These are phyloP conservation scores for Apamea crenata DNA, from an alignment of 2,888 invertebrate species.

Conservation along the genomic window DNA sequence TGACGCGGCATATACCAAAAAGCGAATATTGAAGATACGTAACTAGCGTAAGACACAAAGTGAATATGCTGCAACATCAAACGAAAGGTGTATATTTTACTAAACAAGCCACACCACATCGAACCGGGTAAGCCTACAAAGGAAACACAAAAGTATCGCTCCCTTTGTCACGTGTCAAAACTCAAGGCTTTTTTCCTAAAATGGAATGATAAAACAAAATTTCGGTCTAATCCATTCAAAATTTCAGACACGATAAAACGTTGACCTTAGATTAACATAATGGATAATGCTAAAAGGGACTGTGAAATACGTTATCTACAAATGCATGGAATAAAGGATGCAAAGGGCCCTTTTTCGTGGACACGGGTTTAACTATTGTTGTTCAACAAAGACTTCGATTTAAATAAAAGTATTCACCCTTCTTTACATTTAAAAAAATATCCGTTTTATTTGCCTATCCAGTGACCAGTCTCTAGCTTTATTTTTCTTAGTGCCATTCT, in stretches of 20 bases:
- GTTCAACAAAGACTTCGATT: conserved; percentile 79
- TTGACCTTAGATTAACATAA: conserved; percentile 85
- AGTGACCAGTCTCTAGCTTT: conserved; percentile 12
- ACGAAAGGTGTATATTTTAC: conserved; percentile 33
- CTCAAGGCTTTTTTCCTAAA: conserved; percentile 67
- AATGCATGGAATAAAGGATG: conserved; percentile 79
- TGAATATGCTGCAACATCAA: conserved; percentile 49
- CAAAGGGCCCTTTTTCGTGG: conserved; percentile 80
- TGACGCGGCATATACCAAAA: neutral
- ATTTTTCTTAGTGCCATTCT: neutral
- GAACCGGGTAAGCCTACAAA: conserved; percentile 57
- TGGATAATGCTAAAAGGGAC: conserved; percentile 85
- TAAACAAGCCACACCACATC: conserved; percentile 55
- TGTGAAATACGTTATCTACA: conserved; percentile 81
- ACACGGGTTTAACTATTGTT: conserved; percentile 83
- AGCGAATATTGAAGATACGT: conserved; percentile 11
- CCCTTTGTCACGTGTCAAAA: conserved; percentile 72
- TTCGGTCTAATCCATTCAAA: conserved; percentile 76
- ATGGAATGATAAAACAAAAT: conserved; percentile 75
- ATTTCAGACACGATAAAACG: conserved; percentile 81
- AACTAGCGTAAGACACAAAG: conserved; percentile 11
- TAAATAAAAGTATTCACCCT: conserved; percentile 70
- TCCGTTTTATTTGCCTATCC: conserved; percentile 30
- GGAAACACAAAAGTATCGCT: conserved; percentile 54
- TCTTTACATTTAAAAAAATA: conserved; percentile 57